Evolutionary conservation across 1,140 invertebrate species (phyloP), one percentile per base, ranked within the genome.

Genomic region (Scaptomyza pallida): DNA sequence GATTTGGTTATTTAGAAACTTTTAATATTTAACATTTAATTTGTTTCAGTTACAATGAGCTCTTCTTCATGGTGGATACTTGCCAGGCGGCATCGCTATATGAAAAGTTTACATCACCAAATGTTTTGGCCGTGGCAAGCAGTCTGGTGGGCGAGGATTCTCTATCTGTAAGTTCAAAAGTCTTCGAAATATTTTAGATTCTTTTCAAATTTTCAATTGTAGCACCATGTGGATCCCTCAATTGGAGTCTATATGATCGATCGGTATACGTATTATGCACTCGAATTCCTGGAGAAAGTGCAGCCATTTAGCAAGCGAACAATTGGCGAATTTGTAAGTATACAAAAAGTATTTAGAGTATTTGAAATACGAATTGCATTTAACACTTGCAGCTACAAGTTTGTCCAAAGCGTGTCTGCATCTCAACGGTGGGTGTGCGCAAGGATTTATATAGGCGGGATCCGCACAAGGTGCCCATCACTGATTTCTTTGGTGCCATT

Each of bases 201-300:
- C 33, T n/a, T 37, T 2, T 37, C 33, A n/a, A 5, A 37, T 4
- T 37, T 12, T 12, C 12, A 30, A 6, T 30, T 0, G 6, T 30
- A 86, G 81, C 98, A 99, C 93, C 98, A 99, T 92, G 97, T 99
- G 12, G 99, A 99, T 93, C 96, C 97, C 47, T 96, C 97, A 0
- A 99, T 99, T 82, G 99, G 99, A 40, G 99, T 99, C 1, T 99
- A 99, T 91, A 98, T 99, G 72, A 99, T 99, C 76, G 99, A 99
- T 92, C 94, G 99, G 73, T 99, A 99, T 90, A 99, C 98, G 5
- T 99, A 98, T 92, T 99, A 99, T 93, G 98, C 97, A 1, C 92
- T 99, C 37, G 97, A 99, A 79, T 99, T 99, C 91, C 93, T 99
- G 19, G 98, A 99, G 92, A 95, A 95, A 90, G 96, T 99, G 4